Conservation (phyloP, 64 coral and sea anemone species). For the Anthopleura sola region DNA sequence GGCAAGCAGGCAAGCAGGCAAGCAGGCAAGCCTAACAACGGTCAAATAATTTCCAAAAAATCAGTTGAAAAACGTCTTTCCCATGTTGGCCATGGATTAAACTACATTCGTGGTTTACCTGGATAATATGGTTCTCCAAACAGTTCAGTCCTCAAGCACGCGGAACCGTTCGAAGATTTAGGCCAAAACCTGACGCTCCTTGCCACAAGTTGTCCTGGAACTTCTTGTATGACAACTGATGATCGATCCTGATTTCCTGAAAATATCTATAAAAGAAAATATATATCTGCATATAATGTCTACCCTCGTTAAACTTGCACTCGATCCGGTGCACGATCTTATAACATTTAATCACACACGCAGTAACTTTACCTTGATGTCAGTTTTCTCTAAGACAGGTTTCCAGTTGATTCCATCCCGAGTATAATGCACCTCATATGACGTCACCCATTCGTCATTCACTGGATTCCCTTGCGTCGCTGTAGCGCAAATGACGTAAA, state of each 20-base stretch:
- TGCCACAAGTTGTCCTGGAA: background rate
- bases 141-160: background rate
- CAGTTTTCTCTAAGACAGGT: background rate
- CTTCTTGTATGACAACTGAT: background rate
- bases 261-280: background rate
- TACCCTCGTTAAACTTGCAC: too few relatives aligned
- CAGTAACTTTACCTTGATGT: background rate
- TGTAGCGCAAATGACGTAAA: conserved; percentile 11
- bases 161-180: background rate
- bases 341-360: too few relatives aligned
- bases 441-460: background rate
- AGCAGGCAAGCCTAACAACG: too few relatives aligned
- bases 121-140: background rate
- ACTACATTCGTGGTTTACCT: background rate
- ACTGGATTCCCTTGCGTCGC: background rate
- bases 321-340: too few relatives aligned
- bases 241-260: background rate
- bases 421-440: background rate
- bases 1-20: too few relatives aligned
- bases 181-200: background rate
- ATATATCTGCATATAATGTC: too few relatives aligned
- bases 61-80: too few relatives aligned
- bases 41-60: background rate
- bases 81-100: too few relatives aligned
- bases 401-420: background rate